phyloP scores from a whole-genome alignment of 2,888 invertebrate genomes.

The Andrena trimmerana region DNA sequence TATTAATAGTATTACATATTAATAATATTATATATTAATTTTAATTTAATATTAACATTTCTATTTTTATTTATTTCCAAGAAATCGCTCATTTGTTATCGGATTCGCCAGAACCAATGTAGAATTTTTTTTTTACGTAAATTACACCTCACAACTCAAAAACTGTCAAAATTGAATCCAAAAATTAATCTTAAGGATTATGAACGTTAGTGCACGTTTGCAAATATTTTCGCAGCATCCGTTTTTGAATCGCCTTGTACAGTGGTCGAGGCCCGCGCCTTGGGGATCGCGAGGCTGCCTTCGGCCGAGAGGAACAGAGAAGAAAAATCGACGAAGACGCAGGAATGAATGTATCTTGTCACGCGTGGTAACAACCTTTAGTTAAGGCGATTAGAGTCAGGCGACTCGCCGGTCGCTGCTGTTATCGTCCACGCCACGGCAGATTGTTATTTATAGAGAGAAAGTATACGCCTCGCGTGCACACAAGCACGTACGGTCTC shows the following conservation, averaged over 20 bases:
- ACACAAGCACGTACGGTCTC: background rate
- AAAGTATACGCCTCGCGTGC: slow-evolving; percentile 61
- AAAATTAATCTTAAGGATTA: too few species aligned
- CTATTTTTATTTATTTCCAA: too few species aligned
- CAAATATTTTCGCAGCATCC: background rate
- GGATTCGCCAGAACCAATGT: too few species aligned
- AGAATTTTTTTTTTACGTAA: too few species aligned
- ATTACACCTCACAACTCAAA: too few species aligned
- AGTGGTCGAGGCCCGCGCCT: background rate
- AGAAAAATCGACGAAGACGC: slow-evolving; percentile 22
- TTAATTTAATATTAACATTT: too few species aligned
- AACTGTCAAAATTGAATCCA: too few species aligned
- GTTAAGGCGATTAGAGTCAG: slow-evolving; percentile 72
- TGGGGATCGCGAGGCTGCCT: background rate
- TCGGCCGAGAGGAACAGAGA: slow-evolving; percentile 7
- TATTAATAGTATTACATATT: too few species aligned
- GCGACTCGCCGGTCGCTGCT: slow-evolving; percentile 61
- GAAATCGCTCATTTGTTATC: too few species aligned
- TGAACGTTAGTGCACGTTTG: background rate
- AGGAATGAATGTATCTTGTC: slow-evolving; percentile 44
- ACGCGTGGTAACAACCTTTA: slow-evolving; percentile 71
- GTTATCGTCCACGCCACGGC: slow-evolving; percentile 64
- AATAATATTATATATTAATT: too few species aligned
- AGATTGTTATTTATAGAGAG: slow-evolving; percentile 78
- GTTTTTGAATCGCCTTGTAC: background rate